Conservation (phyloP, 1,140 invertebrate genomes). For the Drosophila pallidifrons region DNA sequence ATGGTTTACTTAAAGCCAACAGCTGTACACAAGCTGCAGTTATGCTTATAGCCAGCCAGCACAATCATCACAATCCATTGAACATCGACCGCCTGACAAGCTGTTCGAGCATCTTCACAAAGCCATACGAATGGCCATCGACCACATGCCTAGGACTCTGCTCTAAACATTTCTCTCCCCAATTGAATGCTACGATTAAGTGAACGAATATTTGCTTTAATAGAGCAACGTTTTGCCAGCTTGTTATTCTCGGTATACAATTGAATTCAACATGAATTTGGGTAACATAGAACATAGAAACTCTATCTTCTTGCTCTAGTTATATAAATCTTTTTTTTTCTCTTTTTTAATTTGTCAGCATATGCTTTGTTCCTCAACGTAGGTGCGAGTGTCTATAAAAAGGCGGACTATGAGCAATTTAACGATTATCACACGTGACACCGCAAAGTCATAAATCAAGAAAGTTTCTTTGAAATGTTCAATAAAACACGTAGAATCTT, state of each 20-base stretch:
- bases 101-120: constrained; percentile 20
- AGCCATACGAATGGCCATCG: constrained; percentile 20
- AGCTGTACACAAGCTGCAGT: constrained; percentile 17
- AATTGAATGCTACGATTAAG: not conserved
- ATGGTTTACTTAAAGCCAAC: constrained; percentile 39
- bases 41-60: constrained; percentile 15
- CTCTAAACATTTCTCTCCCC: not conserved
- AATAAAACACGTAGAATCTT: not conserved
- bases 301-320: not conserved
- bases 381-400: not conserved
- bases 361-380: not conserved
- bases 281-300: not conserved
- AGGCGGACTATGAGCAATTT: not conserved
- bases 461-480: not conserved
- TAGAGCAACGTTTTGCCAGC: not conserved
- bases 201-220: not conserved
- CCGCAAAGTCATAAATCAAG: constrained; percentile 22
- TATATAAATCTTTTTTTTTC: not conserved
- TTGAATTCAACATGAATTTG: no score
- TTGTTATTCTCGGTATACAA: not conserved
- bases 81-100: constrained; percentile 27
- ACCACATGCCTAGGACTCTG: constrained; percentile 1
- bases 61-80: constrained; percentile 29
- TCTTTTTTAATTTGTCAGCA: not conserved
- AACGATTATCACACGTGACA: constrained; percentile 10